Evolutionary conservation across 2,113 vertebrate genomes (phyloP), one percentile per base, ranked within the genome.

Genomic region (Pardalotus punctatus): DNA sequence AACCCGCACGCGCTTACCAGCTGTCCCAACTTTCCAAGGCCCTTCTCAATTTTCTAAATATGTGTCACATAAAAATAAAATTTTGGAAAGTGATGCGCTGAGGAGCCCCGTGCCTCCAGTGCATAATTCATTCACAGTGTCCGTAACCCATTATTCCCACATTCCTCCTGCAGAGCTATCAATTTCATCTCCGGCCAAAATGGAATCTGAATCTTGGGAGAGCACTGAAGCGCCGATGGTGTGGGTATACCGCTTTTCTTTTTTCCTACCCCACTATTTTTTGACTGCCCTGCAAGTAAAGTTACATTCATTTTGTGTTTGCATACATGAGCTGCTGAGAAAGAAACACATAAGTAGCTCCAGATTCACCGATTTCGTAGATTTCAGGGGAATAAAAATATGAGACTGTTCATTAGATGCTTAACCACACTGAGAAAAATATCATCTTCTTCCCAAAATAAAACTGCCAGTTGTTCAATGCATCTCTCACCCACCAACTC

Each of bases 11-110:
- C 90, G 20, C 94, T 96, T 92, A 90, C 84, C 98, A 98, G 98
- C 97, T 98, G 98, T 98, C 97, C 94, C 86, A 94, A 78, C 96
- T 97, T 98, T 97, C 95, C 95, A 83, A 90, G 96, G 95, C 94
- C 47, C 97, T 97, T 97, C 97, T 97, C 96, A 86, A 96, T 98
- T 97, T 97, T 97, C 96, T 96, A 97, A 98, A 98, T 97, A 95
- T 95, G 96, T 97, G 97, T 94, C 97, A 91, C 94, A 96, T 96
- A 97, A 97, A 97, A 98, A 97, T 97, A 98, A 97, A 96, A 97
- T 95, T 96, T 96, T 17, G 70, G 90, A 83, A 54, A 86, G 88
- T 48, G 54, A 90, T 73, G 88, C 2, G 18, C 86, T 86, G 84
- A 85, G 90, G 56, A 97, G 91, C n/a, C 84, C 56, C 6, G 31